A percentile compares a stretch with the other conserved stretches of the same genome.
These are phyloP conservation scores for Odontomyia ornata DNA, from an alignment of 2,888 invertebrate species.

Conservation along the genomic window DNA sequence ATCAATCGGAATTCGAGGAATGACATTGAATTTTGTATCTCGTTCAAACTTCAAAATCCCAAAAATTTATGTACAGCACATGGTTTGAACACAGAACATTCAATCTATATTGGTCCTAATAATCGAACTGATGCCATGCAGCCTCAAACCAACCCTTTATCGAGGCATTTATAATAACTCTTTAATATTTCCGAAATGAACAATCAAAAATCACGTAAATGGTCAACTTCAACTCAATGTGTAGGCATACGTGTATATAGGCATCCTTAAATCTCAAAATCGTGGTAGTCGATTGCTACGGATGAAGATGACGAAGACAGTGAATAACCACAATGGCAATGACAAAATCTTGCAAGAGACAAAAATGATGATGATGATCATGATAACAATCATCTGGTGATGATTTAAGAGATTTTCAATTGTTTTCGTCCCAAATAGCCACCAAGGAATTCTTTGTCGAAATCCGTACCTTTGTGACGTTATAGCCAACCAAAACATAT, in stretches of 20 bases:
- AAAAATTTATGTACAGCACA: no score
- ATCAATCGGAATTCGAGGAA: constrained; percentile 55
- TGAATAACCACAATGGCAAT: no score
- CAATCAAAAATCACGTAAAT: constrained; percentile 33
- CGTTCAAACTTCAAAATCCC: no score
- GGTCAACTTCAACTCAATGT: not conserved
- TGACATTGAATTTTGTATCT: constrained; percentile 55
- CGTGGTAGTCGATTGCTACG: not conserved
- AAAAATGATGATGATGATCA: constrained; percentile 29
- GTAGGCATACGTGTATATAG: not conserved
- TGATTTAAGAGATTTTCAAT: constrained; percentile 48
- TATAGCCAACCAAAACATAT: constrained; percentile 13
- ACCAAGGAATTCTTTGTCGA: constrained; percentile 27
- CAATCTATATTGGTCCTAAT: no score
- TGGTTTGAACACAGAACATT: no score
- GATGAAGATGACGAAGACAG: constrained; percentile 33
- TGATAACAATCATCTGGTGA: constrained; percentile 43
- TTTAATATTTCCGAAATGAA: constrained; percentile 40
- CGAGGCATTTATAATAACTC: constrained; percentile 35
- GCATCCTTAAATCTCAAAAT: not conserved
- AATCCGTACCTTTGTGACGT: constrained; percentile 7
- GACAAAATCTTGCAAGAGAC: constrained; percentile 24
- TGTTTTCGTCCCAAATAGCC: constrained; percentile 37
- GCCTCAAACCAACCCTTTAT: not conserved
- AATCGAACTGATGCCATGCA: not conserved